Base-by-base conservation (phyloP, 2,888 invertebrate genomes). In the Nomada hirtipes region DNA sequence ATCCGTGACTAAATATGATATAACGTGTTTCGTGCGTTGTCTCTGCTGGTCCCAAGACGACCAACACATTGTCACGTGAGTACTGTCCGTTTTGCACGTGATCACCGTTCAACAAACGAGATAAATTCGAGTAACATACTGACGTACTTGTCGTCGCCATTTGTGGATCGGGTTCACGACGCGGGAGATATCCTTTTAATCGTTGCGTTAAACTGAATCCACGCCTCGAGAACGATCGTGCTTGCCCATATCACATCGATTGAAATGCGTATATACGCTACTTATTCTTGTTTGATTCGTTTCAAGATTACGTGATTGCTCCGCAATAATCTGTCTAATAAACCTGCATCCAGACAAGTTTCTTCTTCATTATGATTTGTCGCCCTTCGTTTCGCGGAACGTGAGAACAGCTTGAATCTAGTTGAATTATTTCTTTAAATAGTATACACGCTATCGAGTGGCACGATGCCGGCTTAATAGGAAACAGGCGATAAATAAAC, bases 11-110 rank as follows among this genome's bases (percentile, higher is more conserved):
- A 3, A 4, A 0, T 26, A 61, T 4, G 4, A 36, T 52, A 1
- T 29, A 0, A 15, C 18, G 10, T 91, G 89, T 73, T 47, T 61
- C 20, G 78, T 85, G 10, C 69, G 65, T 2, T 87, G 84, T 44
- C 55, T 88, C 2, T 83, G 84, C 47, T 92, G 92, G 92, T 88
- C 87, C 2, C 79, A 84, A 18, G 42, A 84, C 44, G 91, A 92
- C 65, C 61, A 76, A 23, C 78, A 83, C 13, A 72, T 92, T 10
- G 71, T 91, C 11, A 83, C 75, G 92, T 92, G 72, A 91, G 88
- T 85, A 50, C 4, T 42, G 13, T 61, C 42, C 20, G 78, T 78
- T 57, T 61, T n/a, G 2, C 18, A 44, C 26, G 47, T 23, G 20
- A 15, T 64, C 23, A n/a, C 64, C 2, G 18, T 42, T 20, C 11